Evolutionary conservation across 2,113 vertebrate species (phyloP).

Genomic region (Dolichotis patagonum): DNA sequence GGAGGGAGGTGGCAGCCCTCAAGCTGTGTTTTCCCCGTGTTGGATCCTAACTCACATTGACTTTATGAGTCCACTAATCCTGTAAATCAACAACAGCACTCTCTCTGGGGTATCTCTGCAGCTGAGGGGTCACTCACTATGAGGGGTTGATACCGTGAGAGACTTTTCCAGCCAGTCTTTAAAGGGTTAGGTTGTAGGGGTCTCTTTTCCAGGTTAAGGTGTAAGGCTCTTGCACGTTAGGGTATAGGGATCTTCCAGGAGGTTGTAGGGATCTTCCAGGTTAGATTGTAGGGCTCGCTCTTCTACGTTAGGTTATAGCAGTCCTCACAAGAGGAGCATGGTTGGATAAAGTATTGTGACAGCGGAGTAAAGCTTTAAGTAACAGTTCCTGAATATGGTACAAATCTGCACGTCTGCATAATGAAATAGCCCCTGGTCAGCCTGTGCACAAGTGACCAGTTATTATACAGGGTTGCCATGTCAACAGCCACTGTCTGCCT

Average conservation of each 20-base stretch:
- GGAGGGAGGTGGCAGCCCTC: not conserved
- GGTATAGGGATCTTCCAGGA: too few relatives aligned
- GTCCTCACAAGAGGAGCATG: not conserved
- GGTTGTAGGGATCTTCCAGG: not conserved
- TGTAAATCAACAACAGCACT: slow-evolving; percentile 65
- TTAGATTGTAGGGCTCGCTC: not conserved
- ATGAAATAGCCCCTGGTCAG: not conserved
- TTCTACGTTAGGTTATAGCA: not conserved
- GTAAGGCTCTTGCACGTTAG: too few relatives aligned
- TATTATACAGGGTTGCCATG: not conserved
- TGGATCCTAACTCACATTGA: slow-evolving; percentile 43
- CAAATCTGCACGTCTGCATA: not conserved
- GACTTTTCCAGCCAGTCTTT: not conserved
- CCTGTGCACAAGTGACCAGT: not conserved
- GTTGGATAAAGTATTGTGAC: not conserved
- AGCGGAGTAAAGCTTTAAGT: not conserved
- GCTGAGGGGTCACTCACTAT: not conserved
- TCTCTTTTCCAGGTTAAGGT: not conserved
- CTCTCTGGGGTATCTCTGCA: not conserved
- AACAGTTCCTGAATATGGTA: not conserved
- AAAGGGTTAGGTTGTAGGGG: too few relatives aligned
- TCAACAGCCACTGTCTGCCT: not conserved
- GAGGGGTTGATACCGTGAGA: not conserved
- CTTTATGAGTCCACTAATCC: slow-evolving; percentile 63
- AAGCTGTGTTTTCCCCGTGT: not conserved